Percentiles rank a stretch among this genome's conserved stretches.
These are phyloP conservation scores for Astur gentilis DNA, from an alignment of 2,113 vertebrate species.

Conservation along the genomic window DNA sequence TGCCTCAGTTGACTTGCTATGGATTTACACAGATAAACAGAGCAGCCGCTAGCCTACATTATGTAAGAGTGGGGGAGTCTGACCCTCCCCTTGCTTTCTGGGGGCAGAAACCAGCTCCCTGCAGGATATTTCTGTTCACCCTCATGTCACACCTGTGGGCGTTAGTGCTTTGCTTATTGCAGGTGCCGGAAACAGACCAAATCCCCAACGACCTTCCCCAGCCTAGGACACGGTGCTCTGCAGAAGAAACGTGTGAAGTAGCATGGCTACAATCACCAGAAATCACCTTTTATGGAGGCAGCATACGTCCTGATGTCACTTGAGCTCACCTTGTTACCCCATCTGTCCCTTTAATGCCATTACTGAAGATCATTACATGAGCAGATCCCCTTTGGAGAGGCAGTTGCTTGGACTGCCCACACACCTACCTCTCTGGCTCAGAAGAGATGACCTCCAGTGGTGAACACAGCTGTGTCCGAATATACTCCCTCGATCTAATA, in stretches of 20 bases:
- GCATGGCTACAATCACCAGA: background rate
- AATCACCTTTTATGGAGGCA: background rate
- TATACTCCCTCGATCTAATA: constrained; percentile 83
- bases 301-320: background rate
- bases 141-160: background rate
- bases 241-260: background rate
- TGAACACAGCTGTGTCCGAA: constrained; percentile 71
- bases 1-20: no score
- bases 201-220: constrained; percentile 22
- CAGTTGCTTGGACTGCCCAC: constrained; percentile 8
- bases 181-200: background rate
- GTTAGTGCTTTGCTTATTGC: background rate
- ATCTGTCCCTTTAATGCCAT: constrained; percentile 58
- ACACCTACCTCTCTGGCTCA: constrained; percentile 32
- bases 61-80: background rate
- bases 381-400: background rate
- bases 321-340: constrained; percentile 39
- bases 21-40: background rate
- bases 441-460: background rate
- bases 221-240: background rate
- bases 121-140: background rate
- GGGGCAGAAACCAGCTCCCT: background rate
- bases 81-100: background rate
- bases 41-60: background rate
- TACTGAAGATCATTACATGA: constrained; percentile 32